These are phyloP conservation scores for Holacanthella duospinosa DNA, from an alignment of 2,888 invertebrate genomes.

Conservation along the genomic window DNA sequence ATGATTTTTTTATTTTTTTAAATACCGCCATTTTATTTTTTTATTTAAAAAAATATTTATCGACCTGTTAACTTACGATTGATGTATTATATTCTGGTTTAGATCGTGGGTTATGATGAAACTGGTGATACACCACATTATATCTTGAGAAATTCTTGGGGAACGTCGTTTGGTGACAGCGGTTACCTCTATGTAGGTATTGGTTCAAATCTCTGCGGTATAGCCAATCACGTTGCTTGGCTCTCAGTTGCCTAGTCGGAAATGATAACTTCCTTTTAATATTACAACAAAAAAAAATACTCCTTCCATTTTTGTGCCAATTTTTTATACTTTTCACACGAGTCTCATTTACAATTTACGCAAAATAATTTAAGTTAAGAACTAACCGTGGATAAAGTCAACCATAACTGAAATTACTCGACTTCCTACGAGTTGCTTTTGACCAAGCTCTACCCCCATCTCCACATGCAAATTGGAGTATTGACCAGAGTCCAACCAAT, in stretches of 20 bases:
- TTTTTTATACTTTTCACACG: not conserved
- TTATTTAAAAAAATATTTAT: no score
- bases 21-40: slow-evolving; percentile 3
- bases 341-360: not conserved
- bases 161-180: slow-evolving; percentile 58
- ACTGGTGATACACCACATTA: slow-evolving; percentile 63
- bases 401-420: no score
- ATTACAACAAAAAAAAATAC: slow-evolving; percentile 43
- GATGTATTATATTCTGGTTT: slow-evolving; percentile 37
- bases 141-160: slow-evolving; percentile 79
- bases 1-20: slow-evolving; percentile 6
- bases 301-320: not conserved
- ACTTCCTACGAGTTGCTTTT: no score
- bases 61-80: no score
- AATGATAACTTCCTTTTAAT: slow-evolving; percentile 47
- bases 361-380: not conserved
- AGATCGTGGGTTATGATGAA: slow-evolving; percentile 71
- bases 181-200: slow-evolving; percentile 68
- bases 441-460: no score
- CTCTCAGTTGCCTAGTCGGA: slow-evolving; percentile 35
- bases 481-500: no score
- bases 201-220: slow-evolving; percentile 66
- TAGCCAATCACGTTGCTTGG: slow-evolving; percentile 59
- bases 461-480: no score
- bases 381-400: no score